Evolutionary conservation across 2,888 invertebrate species (phyloP).

Genomic region (Diadromus collaris): DNA sequence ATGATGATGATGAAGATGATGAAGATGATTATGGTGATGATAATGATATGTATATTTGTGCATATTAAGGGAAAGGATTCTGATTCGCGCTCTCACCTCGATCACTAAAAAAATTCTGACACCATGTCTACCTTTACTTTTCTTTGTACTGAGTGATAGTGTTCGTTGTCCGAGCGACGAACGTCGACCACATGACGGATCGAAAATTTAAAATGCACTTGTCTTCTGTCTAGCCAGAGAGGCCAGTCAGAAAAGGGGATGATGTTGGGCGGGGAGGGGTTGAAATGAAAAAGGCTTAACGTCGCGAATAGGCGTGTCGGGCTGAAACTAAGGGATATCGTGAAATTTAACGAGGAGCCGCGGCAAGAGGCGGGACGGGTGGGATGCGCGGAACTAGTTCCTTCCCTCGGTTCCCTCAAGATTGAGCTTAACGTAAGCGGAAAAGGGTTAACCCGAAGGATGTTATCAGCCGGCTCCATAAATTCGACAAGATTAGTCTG

Average conservation of each 20-base stretch:
- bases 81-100: no score
- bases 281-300: conserved; percentile 54
- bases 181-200: neutral
- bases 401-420: conserved; percentile 49
- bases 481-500: conserved; percentile 74
- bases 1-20: no score
- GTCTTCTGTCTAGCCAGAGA: neutral
- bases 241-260: neutral
- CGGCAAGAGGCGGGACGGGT: conserved; percentile 36
- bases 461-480: conserved; percentile 74
- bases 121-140: neutral
- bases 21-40: no score
- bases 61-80: no score
- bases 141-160: neutral
- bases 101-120: no score
- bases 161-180: neutral
- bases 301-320: conserved; percentile 48
- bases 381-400: conserved; percentile 27
- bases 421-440: conserved; percentile 74
- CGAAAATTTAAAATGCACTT: neutral
- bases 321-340: conserved; percentile 47
- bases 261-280: neutral
- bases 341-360: conserved; percentile 60
- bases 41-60: no score
- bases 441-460: conserved; percentile 70